These are phyloP conservation scores for Pelobates cultripes DNA, from an alignment of 2,797 vertebrate species.

Conservation along the genomic window DNA sequence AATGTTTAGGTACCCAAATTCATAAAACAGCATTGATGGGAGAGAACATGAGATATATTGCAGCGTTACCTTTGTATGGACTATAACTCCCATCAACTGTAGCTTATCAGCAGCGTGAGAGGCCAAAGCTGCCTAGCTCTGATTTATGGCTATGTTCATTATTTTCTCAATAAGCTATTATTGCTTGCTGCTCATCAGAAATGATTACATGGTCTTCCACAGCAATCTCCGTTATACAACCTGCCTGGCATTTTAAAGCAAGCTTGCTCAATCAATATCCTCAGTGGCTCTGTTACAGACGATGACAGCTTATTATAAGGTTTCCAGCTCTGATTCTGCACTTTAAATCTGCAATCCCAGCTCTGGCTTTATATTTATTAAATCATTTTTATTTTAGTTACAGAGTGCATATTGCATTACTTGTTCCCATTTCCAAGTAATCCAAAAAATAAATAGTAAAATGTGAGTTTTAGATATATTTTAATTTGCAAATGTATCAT, in stretches of 20 bases:
- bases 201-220: constrained; percentile 2
- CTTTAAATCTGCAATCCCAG: constrained; percentile 22
- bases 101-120: no score
- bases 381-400: no score
- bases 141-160: constrained; percentile 1
- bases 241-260: constrained; percentile 15
- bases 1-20: no score
- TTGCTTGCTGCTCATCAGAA: constrained; percentile 16
- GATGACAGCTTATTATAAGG: constrained; percentile 44
- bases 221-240: constrained; percentile 22
- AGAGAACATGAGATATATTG: no score
- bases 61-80: no score
- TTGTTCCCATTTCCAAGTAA: no score
- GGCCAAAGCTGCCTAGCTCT: background rate
- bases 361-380: background rate
- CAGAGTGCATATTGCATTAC: no score
- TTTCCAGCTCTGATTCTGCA: constrained; percentile 11
- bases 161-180: constrained; percentile 13
- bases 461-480: no score
- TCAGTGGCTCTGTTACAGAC: constrained; percentile 17
- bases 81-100: no score
- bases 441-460: no score
- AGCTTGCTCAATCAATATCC: constrained; percentile 33
- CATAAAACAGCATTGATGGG: no score
- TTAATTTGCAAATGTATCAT: no score